phyloP scores from a whole-genome alignment of 2,888 invertebrate genomes.

The Peribatodes rhomboidaria region DNA sequence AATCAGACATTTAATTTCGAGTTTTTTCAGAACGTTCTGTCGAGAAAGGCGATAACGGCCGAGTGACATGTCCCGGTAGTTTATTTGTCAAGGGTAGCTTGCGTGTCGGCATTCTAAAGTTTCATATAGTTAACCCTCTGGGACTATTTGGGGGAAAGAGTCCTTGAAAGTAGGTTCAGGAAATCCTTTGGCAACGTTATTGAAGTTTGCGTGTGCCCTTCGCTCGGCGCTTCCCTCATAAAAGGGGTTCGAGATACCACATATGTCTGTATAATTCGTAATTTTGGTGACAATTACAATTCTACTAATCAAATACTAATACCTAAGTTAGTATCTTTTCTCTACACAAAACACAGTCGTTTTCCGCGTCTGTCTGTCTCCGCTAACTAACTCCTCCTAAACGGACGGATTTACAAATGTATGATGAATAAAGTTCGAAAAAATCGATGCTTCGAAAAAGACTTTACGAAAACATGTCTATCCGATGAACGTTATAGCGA shows the following conservation, averaged over 20 bases:
- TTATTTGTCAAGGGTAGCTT: constrained; percentile 45
- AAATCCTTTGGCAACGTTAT: constrained; percentile 53
- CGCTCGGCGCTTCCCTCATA: constrained; percentile 55
- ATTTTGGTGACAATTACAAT: not conserved
- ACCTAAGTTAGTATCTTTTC: no score
- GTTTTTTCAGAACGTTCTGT: not conserved
- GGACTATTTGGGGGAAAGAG: constrained; percentile 54
- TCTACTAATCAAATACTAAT: no score
- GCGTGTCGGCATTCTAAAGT: constrained; percentile 63
- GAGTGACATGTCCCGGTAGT: constrained; percentile 17
- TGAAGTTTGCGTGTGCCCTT: constrained; percentile 56
- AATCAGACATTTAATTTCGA: not conserved
- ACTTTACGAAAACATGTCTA: no score
- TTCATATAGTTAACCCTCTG: constrained; percentile 55
- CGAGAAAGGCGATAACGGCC: constrained; percentile 2
- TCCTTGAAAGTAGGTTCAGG: constrained; percentile 64
- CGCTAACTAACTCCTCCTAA: no score
- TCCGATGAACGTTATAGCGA: no score
- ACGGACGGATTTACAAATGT: no score
- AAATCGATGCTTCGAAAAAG: no score
- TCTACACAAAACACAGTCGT: no score
- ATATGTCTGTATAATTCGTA: not conserved
- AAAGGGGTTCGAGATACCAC: constrained; percentile 23
- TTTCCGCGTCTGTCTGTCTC: no score
- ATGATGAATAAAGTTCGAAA: no score